Base-by-base conservation (phyloP, 2,888 invertebrate genomes). In the Alitta virens region DNA sequence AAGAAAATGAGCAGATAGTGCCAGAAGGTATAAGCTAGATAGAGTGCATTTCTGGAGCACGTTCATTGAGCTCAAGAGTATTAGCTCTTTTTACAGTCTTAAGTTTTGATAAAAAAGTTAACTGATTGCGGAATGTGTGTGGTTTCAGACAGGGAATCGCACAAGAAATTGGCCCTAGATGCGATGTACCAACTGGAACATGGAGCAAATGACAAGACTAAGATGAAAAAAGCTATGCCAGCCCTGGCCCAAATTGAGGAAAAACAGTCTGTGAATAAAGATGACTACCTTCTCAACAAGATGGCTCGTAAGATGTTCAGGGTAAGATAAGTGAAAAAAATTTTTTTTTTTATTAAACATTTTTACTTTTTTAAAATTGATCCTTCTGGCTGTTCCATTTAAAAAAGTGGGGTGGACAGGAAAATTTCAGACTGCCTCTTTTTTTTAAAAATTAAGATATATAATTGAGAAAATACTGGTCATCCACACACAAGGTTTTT, bases 131-230 rank as follows among this genome's bases (percentile, higher is more conserved):
- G n/a, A n/a, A n/a, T n/a, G n/a, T n/a, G n/a, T n/a, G n/a, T n/a
- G n/a, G n/a, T 49, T 49, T 68, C 75, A 75, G 95, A 95, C 0
- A 94, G 95, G 78, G 91, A 70, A n/a, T 72, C 73, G 1, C 77
- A 93, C 79, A 93, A 92, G 74, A 91, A 92, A 72, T 83, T 99
- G 63, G 94, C 92, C 73, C 92, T 93, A 73, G 97, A 99, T 88
- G 90, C 98, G 5, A 99, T 99, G 99, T 99, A 91, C 81, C 94
- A 92, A 79, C 84, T 99, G 69, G 97, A 99, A 78, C 98, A 99
- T 82, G 91, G 91, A 56, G 88, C 88, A 0, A 89, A 90, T 56
- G 97, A 71, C 52, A 67, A 72, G 54, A 64, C 71, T 56, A 76
- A 75, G 54, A 72, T 72, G 0, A 72, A 73, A 53, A 38, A 38